These are phyloP conservation scores for Amphibalanus amphitrite DNA, from an alignment of 1,140 invertebrate genomes.

Conservation along the genomic window DNA sequence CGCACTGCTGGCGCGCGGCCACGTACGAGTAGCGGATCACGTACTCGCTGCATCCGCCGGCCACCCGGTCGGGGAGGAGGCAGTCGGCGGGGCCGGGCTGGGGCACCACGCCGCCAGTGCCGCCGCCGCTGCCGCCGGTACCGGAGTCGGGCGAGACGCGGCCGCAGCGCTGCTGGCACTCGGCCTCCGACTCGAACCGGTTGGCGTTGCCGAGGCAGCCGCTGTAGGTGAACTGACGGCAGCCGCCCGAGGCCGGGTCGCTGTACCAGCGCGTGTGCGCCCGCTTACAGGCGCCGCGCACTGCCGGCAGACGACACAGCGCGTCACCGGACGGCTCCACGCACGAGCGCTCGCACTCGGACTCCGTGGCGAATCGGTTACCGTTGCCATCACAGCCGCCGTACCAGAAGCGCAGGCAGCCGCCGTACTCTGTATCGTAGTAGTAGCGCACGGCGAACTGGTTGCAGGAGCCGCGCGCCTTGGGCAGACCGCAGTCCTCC, in stretches of 20 bases:
- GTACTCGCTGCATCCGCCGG: slow-evolving; percentile 48
- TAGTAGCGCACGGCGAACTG: slow-evolving; percentile 74
- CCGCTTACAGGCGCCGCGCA: slow-evolving; percentile 61
- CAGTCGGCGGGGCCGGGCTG: not conserved
- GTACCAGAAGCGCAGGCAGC: slow-evolving; percentile 85
- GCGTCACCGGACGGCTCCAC: too few species aligned
- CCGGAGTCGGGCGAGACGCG: not conserved
- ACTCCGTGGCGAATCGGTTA: slow-evolving; percentile 64
- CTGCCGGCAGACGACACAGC: slow-evolving; percentile 58
- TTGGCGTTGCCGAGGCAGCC: slow-evolving; percentile 59
- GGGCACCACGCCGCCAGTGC: not conserved
- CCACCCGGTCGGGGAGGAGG: slow-evolving; percentile 12
- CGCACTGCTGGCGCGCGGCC: slow-evolving; percentile 34
- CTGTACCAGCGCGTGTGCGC: slow-evolving; percentile 71
- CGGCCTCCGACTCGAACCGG: slow-evolving; percentile 59
- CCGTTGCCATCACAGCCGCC: slow-evolving; percentile 83
- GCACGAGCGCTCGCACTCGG: slow-evolving; percentile 14
- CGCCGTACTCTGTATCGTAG: slow-evolving; percentile 71
- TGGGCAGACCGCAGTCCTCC: slow-evolving; percentile 51
- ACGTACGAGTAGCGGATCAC: slow-evolving; percentile 39
- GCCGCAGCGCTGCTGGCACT: slow-evolving; percentile 57
- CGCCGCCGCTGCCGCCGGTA: too few species aligned
- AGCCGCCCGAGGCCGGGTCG: slow-evolving; percentile 47
- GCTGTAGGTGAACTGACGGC: slow-evolving; percentile 56
- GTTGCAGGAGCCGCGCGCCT: slow-evolving; percentile 55